Conservation (phyloP, 2,888 invertebrate genomes). For the Cataglyphis albicans region DNA sequence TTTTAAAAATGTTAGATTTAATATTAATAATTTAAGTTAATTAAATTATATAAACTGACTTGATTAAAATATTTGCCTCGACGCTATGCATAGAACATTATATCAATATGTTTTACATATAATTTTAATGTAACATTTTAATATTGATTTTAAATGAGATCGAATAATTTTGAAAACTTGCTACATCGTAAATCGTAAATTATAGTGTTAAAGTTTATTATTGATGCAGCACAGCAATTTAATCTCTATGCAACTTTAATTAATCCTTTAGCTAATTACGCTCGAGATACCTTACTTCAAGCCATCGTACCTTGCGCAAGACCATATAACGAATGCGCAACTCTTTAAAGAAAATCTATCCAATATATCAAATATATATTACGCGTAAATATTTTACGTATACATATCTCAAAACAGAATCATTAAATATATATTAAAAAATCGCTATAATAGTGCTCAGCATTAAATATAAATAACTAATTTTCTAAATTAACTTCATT, state of each 20-base stretch:
- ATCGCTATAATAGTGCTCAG: no score
- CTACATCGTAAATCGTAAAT: background rate
- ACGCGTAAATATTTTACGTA: background rate
- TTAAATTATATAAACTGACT: background rate
- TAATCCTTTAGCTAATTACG: conserved; percentile 28
- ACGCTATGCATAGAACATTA: background rate
- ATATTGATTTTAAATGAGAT: conserved; percentile 11
- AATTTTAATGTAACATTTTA: background rate
- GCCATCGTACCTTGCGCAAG: background rate
- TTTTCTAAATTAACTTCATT: background rate
- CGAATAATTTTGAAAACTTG: background rate
- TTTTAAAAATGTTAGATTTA: background rate
- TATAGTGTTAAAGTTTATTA: conserved; percentile 18
- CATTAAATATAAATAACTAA: conserved; percentile 6
- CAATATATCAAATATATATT: background rate
- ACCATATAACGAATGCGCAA: conserved; percentile 5
- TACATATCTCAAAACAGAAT: background rate
- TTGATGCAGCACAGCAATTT: conserved; percentile 31
- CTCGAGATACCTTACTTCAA: background rate
- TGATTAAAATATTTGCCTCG: background rate
- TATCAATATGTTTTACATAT: background rate
- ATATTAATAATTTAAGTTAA: background rate
- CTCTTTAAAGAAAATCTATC: conserved; percentile 1
- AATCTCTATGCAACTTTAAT: conserved; percentile 40
- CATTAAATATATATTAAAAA: background rate